Evolutionary conservation across 2,888 invertebrate species (phyloP), one percentile per base, ranked within the genome.

Genomic region (Caradrina kadenii): DNA sequence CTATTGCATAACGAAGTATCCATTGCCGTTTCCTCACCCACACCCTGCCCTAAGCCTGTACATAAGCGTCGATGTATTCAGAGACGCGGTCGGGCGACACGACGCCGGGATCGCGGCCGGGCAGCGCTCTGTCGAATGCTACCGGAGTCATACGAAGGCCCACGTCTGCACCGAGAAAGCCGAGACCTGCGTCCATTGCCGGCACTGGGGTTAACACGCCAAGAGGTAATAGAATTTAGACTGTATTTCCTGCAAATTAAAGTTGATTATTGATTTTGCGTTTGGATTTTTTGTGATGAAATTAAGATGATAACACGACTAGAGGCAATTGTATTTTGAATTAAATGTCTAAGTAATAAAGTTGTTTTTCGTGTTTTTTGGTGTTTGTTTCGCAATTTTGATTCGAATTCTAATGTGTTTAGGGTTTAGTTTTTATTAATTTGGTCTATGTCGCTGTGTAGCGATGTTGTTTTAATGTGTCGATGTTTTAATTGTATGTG

Each of bases 51-150:
- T 67, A 77, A 58, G 77, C 80, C 69, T 83, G 83, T 83, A 83
- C 55, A 82, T 82, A 79, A 63, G 83, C 79, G 79, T 80, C 68
- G 76, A 72, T 73, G 79, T 88, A 81, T 95, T 97, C 96, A 97
- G 97, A 97, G 94, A 96, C 97, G 85, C 96, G 97, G 86, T 97
- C 97, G 83, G 98, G 98, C 83, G 97, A 97, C 89, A 97, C 97
- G 83, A 98, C 98, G 78, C 98, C 97, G 76, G 94, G 96, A 90
- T 98, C 98, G 85, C 96, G 98, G 91, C 98, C 98, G 79, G 98
- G 97, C 92, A 98, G 98, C 96, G 98, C 98, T 85, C 96, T 98
- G 96, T 98, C 97, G 52, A 96, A 95, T 86, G 94, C 94, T 61
- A 92, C 96, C 68, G 96, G 96, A 84, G 96, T 87, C 50, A 71